Evolutionary conservation across 2,888 invertebrate genomes (phyloP).

Genomic region (Lasiommata megera): DNA sequence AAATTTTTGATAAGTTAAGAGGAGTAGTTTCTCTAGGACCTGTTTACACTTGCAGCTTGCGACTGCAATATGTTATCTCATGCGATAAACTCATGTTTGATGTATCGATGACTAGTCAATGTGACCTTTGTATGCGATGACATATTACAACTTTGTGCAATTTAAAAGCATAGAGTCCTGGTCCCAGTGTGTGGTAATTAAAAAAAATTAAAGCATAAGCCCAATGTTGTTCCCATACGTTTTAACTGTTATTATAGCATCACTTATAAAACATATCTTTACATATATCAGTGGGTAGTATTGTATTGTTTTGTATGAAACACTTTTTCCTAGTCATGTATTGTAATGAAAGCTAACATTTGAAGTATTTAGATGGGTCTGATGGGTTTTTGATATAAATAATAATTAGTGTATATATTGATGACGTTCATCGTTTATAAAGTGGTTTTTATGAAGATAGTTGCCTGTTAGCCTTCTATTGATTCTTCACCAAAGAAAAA

Average conservation of each 20-base stretch:
- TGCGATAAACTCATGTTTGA: too few relatives aligned
- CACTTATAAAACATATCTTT: constrained; percentile 16
- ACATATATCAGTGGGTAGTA: constrained; percentile 12
- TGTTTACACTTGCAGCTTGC: too few relatives aligned
- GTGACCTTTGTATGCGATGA: background rate
- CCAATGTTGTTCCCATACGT: background rate
- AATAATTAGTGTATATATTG: background rate
- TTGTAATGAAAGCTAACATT: constrained; percentile 21
- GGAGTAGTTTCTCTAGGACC: too few relatives aligned
- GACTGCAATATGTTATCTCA: too few relatives aligned
- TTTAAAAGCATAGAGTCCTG: too few relatives aligned
- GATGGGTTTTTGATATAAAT: background rate
- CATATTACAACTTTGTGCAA: too few relatives aligned
- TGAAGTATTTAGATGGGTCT: constrained; percentile 1
- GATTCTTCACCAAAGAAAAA: constrained; percentile 29
- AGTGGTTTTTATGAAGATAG: background rate
- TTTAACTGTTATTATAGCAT: background rate
- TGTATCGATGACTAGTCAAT: too few relatives aligned
- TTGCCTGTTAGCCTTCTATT: constrained; percentile 17
- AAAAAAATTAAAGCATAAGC: too few relatives aligned
- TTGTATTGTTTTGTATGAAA: background rate
- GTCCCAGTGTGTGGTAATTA: too few relatives aligned
- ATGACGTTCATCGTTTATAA: background rate
- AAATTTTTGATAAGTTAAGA: too few relatives aligned
- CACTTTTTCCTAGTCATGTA: constrained; percentile 28